Evolutionary conservation across 2,113 vertebrate genomes (phyloP), one percentile per base, ranked within the genome.

Genomic region (Condylura cristata): DNA sequence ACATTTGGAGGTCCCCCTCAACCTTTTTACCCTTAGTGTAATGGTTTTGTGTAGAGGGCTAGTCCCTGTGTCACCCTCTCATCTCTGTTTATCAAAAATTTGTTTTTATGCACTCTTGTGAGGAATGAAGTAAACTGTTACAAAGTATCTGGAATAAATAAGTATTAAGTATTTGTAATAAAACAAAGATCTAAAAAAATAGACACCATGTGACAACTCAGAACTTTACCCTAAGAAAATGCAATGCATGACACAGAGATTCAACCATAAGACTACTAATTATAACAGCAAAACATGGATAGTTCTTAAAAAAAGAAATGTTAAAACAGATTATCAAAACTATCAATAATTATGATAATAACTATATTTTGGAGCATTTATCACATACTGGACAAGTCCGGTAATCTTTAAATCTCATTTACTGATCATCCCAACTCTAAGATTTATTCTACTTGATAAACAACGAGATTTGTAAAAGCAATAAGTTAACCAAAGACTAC

Each of bases 391-490:
- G 44, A 58, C 76, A 5, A 51, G 16, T 51, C 48, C 17, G 48
- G 48, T 51, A 51, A 51, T 86, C 85, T 86, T 76, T 81, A 28
- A 28, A 86, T 71, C 22, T 88, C 24, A 26, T 61, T 74, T 91
- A 94, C 71, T 68, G 58, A 8, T 90, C 82, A 94, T 46, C 89
- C 70, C 32, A 95, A 75, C 16, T 30, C 66, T 46, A 61, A 90
- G 32, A 70, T 37, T 26, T 44, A 70, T 3, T 48, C 12, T 1
- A 63, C 41, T 87, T 85, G 58, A 83, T 61, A 94, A 74, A 90
- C 11, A 71, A 48, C 12, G 90, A 46, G 75, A 81, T 76, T 80
- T 51, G 75, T 39, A 63, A 60, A 65, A 68, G 41, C 65, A 74
- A 48, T 51, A 75, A 63, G 65, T 85, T 86, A 65, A 34, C 26